Base-by-base conservation (phyloP, 2,113 vertebrate species). In the Otis tarda region DNA sequence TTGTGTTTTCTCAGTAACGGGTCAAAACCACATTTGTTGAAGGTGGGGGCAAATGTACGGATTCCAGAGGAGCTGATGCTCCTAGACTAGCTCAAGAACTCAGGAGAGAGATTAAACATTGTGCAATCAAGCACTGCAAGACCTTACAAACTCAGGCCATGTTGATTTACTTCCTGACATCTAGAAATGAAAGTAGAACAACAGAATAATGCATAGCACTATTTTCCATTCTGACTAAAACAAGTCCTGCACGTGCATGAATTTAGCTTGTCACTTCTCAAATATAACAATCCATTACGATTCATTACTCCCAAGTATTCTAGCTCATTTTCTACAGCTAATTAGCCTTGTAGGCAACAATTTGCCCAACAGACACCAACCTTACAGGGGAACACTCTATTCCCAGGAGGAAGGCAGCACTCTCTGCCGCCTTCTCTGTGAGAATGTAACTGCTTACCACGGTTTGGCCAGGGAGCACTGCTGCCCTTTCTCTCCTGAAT, bases 251-350 rank as follows among this genome's bases (percentile, higher is more conserved):
- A 87, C 41, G 63, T 13, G 61, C 70, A 82, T 45, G 31, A 89
- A 69, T 91, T 88, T 74, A 57, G 30, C 43, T 69, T 81, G 50
- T 33, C 73, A 55, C 68, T 90, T 55, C 83, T 95, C 83, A 70
- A 37, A 90, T 47, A n/a, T 19, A 89, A 81, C 28, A 4, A 70
- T 28, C 78, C 56, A 71, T 84, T 78, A 87, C 75, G 69, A 93
- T 84, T 91, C 82, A 87, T 77, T 94, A 63, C 75, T 77, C 16
- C 24, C 35, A 88, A 91, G 47, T 52, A 88, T 74, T 77, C 68
- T 35, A 83, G 41, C n/a, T 95, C 67, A 61, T 94, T 93, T 88
- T 93, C 90, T 74, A 83, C 64, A 90, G 75, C 59, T 90, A 88
- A 85, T 89, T 89, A 84, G 83, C 41, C 55, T 85, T 39, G n/a